Percentiles rank a stretch among this genome's conserved stretches.
These are phyloP conservation scores for Lepidurus packardi DNA, from an alignment of 1,140 invertebrate genomes.

Conservation along the genomic window DNA sequence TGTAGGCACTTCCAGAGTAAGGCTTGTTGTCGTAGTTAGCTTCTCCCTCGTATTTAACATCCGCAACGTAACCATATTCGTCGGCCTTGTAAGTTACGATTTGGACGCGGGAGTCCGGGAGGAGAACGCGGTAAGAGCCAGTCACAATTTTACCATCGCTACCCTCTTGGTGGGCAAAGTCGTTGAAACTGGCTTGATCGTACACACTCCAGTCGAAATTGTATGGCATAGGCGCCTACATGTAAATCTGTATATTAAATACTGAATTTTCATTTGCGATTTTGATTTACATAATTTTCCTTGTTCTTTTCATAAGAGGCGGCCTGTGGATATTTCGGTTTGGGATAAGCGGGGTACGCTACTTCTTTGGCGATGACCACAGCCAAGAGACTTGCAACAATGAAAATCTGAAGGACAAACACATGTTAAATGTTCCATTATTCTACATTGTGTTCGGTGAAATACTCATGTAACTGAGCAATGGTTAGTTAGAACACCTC, in stretches of 20 bases:
- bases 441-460: neutral
- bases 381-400: neutral
- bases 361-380: neutral
- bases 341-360: neutral
- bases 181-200: constrained; percentile 24
- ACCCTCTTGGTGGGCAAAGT: constrained; percentile 30
- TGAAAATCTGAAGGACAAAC: too few species aligned
- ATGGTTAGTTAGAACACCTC: neutral
- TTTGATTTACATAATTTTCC: constrained; percentile 29
- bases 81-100: constrained; percentile 33
- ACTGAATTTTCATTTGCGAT: constrained; percentile 27
- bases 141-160: constrained; percentile 33
- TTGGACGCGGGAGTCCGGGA: constrained; percentile 26
- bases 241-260: neutral
- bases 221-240: constrained; percentile 35
- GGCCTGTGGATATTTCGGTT: too few species aligned
- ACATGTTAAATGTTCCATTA: neutral
- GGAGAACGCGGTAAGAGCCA: constrained; percentile 34
- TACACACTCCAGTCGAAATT: constrained; percentile 35
- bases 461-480: neutral
- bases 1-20: neutral
- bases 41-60: constrained; percentile 29
- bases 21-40: neutral
- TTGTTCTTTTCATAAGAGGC: neutral
- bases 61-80: constrained; percentile 34